phyloP scores from a whole-genome alignment of 2,888 invertebrate species.

The Dynastes hyllus region DNA sequence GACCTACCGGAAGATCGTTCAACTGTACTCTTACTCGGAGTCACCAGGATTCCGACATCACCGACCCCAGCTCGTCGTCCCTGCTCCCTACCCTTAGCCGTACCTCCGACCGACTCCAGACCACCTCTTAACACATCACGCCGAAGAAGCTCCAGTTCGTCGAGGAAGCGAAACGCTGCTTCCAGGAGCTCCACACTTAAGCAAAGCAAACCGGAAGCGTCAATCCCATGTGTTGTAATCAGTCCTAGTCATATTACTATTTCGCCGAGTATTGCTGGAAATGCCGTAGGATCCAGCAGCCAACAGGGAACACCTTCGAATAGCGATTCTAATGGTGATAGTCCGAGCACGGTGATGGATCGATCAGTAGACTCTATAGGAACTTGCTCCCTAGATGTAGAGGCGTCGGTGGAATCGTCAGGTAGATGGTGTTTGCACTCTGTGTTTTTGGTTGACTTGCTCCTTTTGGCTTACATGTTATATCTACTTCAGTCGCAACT shows the following conservation, averaged over 20 bases:
- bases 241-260: constrained; percentile 3
- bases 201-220: constrained; percentile 33
- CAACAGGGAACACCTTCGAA: constrained; percentile 57
- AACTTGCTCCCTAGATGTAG: constrained; percentile 90
- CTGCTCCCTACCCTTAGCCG: constrained; percentile 63
- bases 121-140: constrained; percentile 61
- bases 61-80: constrained; percentile 66
- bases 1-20: constrained; percentile 78
- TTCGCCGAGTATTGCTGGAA: constrained; percentile 1
- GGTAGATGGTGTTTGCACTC: constrained; percentile 72
- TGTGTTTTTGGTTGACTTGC: constrained; percentile 46
- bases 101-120: constrained; percentile 69
- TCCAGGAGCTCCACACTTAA: constrained; percentile 40
- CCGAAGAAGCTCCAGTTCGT: constrained; percentile 43
- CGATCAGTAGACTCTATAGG: constrained; percentile 89
- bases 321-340: constrained; percentile 66
- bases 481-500: constrained; percentile 16
- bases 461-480: constrained; percentile 31
- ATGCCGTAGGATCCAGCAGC: constrained; percentile 23
- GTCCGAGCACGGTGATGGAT: constrained; percentile 78
- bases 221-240: constrained; percentile 17
- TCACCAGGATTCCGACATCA: constrained; percentile 74
- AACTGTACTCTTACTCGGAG: constrained; percentile 77
- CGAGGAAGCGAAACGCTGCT: constrained; percentile 43
- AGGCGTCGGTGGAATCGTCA: constrained; percentile 83